Conservation (phyloP, 2,888 invertebrate genomes). For the Heliothis peltigera region DNA sequence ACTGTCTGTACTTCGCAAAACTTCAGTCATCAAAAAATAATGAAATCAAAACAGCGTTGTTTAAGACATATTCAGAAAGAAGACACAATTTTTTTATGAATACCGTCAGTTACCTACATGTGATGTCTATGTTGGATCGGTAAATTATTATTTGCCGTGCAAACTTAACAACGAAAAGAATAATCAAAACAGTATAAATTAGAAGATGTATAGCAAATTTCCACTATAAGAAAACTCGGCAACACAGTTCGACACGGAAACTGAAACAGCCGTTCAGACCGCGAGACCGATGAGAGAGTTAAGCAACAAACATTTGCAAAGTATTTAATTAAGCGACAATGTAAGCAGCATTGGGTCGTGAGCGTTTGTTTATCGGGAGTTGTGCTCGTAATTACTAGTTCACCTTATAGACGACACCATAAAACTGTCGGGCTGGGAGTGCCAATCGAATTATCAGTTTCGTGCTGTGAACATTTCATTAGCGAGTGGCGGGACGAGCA, state of each 20-base stretch:
- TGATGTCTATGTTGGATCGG: too few species aligned
- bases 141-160: too few species aligned
- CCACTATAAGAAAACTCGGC: neutral
- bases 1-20: too few species aligned
- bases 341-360: slow-evolving; percentile 37
- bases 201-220: too few species aligned
- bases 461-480: slow-evolving; percentile 56
- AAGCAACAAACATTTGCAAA: slow-evolving; percentile 18
- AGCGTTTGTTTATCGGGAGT: slow-evolving; percentile 58
- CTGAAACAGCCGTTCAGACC: slow-evolving; percentile 9
- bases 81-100: too few species aligned
- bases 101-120: too few species aligned
- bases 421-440: slow-evolving; percentile 65
- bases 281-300: slow-evolving; percentile 8
- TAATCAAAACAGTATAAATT: too few species aligned
- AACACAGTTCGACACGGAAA: slow-evolving; percentile 15
- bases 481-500: slow-evolving; percentile 34
- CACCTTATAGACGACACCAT: slow-evolving; percentile 63
- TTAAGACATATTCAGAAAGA: too few species aligned
- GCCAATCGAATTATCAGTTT: slow-evolving; percentile 63
- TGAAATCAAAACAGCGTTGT: too few species aligned
- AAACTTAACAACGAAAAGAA: too few species aligned
- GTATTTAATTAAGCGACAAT: slow-evolving; percentile 50
- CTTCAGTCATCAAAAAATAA: too few species aligned
- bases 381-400: slow-evolving; percentile 67